Conservation (phyloP, 2,888 invertebrate genomes). For the Drosophila parthenogenetica region DNA sequence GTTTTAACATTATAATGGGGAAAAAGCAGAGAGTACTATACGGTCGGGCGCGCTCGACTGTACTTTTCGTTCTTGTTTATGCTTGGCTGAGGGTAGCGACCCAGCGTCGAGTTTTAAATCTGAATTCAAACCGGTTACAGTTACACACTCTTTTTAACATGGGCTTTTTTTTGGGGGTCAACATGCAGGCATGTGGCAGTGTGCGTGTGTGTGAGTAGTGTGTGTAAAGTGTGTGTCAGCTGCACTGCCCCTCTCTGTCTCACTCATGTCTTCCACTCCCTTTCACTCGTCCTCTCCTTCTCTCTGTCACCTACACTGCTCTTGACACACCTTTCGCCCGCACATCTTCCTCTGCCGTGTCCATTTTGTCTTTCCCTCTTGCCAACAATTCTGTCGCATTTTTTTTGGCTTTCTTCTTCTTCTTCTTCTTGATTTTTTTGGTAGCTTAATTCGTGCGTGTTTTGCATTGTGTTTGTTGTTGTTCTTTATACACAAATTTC, state of each 20-base stretch:
- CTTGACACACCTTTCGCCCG: neutral
- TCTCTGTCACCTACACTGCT: neutral
- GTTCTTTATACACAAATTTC: conserved; percentile 42
- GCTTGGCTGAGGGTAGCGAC: conserved; percentile 52
- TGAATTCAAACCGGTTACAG: conserved; percentile 69
- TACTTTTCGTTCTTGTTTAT: too few relatives aligned
- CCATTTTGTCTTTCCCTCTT: neutral
- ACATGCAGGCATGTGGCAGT: conserved; percentile 41
- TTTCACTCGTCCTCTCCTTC: neutral
- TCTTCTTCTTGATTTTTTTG: conserved; percentile 31
- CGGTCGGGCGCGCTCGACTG: too few relatives aligned
- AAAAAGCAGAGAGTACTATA: too few relatives aligned
- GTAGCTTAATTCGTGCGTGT: conserved; percentile 57
- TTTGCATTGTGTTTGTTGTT: conserved; percentile 22
- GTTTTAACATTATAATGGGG: too few relatives aligned
- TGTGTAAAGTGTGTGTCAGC: conserved; percentile 9
- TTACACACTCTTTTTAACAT: conserved; percentile 54
- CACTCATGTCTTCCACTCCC: neutral
- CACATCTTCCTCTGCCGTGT: too few relatives aligned
- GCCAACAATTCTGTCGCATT: conserved; percentile 64
- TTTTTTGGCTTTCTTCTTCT: conserved; percentile 37
- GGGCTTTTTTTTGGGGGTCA: conserved; percentile 56
- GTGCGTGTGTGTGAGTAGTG: too few relatives aligned
- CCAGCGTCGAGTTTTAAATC: conserved; percentile 37
- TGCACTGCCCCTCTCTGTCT: conserved; percentile 13